phyloP scores from a whole-genome alignment of 2,888 invertebrate species.

The Amphipoea oculea region DNA sequence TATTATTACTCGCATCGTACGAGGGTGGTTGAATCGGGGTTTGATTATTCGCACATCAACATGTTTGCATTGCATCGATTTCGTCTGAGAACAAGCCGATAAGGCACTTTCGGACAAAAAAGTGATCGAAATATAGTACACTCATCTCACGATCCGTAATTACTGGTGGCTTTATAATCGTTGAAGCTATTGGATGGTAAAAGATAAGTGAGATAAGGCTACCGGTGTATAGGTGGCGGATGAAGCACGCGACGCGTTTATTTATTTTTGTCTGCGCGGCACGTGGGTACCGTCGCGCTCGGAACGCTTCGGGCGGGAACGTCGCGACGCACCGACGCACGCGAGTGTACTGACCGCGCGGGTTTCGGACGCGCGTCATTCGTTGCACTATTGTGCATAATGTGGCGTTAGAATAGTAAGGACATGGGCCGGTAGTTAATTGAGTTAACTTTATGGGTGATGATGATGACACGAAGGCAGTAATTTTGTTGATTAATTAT shows the following conservation, averaged over 20 bases:
- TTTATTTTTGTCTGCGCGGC: conserved; percentile 78
- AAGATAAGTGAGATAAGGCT: conserved; percentile 56
- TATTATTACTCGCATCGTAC: conserved; percentile 83
- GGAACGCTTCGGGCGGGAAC: conserved; percentile 68
- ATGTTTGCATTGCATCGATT: conserved; percentile 88
- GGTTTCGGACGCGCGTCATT: conserved; percentile 79
- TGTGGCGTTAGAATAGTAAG: conserved; percentile 80
- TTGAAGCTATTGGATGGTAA: conserved; percentile 39
- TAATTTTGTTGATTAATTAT: conserved; percentile 27
- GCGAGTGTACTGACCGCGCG: conserved; percentile 88
- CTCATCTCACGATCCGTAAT: conserved; percentile 22
- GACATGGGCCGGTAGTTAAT: conserved; percentile 69
- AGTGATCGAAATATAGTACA: not conserved
- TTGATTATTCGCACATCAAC: conserved; percentile 89
- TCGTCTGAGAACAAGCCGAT: conserved; percentile 69
- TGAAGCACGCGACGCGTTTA: conserved; percentile 68
- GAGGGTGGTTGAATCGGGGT: conserved; percentile 83
- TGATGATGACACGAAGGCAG: conserved; percentile 13
- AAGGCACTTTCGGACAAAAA: conserved; percentile 36
- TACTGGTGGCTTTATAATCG: conserved; percentile 40
- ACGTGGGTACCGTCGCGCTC: conserved; percentile 79
- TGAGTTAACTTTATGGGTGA: conserved; percentile 23
- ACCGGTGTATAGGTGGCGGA: conserved; percentile 50
- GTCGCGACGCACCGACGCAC: conserved; percentile 84
- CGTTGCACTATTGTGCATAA: conserved; percentile 80